These are phyloP conservation scores for Seladonia tumulorum DNA, from an alignment of 2,888 invertebrate species.

Conservation along the genomic window DNA sequence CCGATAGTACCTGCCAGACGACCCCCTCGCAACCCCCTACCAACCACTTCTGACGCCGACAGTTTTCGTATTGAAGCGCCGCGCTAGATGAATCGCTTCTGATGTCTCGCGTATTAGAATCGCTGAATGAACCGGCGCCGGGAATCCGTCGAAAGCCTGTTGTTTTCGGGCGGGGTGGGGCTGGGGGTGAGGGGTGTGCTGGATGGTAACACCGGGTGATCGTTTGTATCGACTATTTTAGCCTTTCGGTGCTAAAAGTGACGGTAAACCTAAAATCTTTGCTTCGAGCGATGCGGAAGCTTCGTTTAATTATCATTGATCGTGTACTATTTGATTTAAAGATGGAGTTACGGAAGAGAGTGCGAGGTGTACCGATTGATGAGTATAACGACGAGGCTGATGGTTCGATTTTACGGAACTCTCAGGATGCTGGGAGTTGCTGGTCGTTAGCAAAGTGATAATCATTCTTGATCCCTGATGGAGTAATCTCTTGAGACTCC, in stretches of 20 bases:
- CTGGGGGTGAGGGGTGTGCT: not conserved
- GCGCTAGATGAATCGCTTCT: constrained; percentile 39
- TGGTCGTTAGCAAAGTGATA: too few relatives aligned
- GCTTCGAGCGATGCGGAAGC: too few relatives aligned
- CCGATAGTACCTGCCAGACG: constrained; percentile 71
- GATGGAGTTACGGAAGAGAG: too few relatives aligned
- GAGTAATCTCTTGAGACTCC: too few relatives aligned
- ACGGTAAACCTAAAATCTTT: too few relatives aligned
- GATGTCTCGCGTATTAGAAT: constrained; percentile 30
- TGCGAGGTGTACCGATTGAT: too few relatives aligned
- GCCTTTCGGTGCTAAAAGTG: not conserved
- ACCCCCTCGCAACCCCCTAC: constrained; percentile 32
- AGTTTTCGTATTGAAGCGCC: constrained; percentile 58
- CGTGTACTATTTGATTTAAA: too few relatives aligned
- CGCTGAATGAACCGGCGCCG: constrained; percentile 2
- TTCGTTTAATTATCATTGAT: too few relatives aligned
- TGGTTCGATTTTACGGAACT: too few relatives aligned
- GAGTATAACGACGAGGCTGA: too few relatives aligned
- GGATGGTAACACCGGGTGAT: not conserved
- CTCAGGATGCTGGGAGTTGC: too few relatives aligned
- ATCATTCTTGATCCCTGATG: too few relatives aligned
- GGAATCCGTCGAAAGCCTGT: not conserved
- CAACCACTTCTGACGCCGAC: constrained; percentile 51
- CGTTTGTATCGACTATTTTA: not conserved
- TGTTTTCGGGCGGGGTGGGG: not conserved